These are phyloP conservation scores for Choloepus didactylus DNA, from an alignment of 2,797 vertebrate species.

Conservation along the genomic window DNA sequence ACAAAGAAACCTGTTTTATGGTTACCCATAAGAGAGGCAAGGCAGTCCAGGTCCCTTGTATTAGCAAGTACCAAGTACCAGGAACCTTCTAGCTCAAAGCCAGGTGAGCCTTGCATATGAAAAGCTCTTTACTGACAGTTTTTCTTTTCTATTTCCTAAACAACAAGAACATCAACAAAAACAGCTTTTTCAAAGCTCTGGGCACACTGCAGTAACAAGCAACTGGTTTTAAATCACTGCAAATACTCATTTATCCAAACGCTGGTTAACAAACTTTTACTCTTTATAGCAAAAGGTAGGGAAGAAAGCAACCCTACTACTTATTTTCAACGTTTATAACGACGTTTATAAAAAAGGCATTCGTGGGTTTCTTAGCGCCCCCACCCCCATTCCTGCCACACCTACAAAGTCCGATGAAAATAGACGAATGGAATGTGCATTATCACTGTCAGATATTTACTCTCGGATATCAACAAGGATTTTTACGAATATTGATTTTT, in stretches of 20 bases:
- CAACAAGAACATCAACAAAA: background rate
- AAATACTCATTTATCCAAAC: constrained; percentile 79
- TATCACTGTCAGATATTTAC: background rate
- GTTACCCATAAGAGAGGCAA: background rate
- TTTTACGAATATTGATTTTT: constrained; percentile 51
- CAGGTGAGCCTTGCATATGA: background rate
- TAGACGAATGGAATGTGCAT: background rate
- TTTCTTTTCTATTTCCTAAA: constrained; percentile 53
- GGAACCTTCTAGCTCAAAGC: constrained; percentile 15
- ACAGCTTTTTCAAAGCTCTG: constrained; percentile 57
- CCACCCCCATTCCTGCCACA: background rate
- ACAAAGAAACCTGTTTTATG: background rate
- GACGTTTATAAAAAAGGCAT: background rate
- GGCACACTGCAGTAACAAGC: constrained; percentile 82
- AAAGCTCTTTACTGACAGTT: constrained; percentile 63
- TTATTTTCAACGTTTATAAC: constrained; percentile 4
- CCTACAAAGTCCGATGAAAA: background rate
- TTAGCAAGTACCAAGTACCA: background rate
- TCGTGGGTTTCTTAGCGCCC: background rate
- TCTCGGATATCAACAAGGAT: background rate
- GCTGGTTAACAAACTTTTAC: constrained; percentile 64
- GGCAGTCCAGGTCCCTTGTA: background rate
- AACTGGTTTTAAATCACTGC: constrained; percentile 81
- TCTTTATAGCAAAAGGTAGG: background rate
- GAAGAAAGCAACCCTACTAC: background rate